Evolutionary conservation across 2,797 vertebrate genomes (phyloP).

Genomic region (Enteromius trimaculatus): DNA sequence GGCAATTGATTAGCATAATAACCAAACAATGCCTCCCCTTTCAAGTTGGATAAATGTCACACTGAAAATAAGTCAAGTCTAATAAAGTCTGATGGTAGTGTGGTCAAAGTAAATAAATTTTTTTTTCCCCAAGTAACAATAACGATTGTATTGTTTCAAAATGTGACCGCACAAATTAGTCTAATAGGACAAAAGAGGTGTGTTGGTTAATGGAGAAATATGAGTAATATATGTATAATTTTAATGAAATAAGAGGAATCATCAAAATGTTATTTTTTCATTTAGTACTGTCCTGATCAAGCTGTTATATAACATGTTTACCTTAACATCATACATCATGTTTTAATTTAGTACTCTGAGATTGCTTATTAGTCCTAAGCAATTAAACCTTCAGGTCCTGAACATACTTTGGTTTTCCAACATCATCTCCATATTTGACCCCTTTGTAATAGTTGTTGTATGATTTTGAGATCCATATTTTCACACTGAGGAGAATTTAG

Average conservation of each 20-base stretch:
- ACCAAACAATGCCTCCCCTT: constrained; percentile 45
- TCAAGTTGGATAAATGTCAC: constrained; percentile 28
- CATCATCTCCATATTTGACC: neutral
- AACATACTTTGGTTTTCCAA: neutral
- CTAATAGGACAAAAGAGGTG: neutral
- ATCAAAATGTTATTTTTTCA: neutral
- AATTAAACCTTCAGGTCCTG: neutral
- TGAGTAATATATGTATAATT: neutral
- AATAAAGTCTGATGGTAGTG: constrained; percentile 39
- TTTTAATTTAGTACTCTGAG: neutral
- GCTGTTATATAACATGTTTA: neutral
- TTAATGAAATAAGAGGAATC: neutral
- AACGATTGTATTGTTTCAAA: neutral
- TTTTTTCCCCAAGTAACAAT: neutral
- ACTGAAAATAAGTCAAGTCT: constrained; percentile 31
- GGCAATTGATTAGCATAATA: constrained; percentile 33
- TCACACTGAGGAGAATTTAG: too few species aligned
- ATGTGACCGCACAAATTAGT: neutral
- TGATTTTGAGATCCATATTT: neutral
- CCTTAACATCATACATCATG: too few species aligned
- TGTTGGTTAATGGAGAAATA: neutral
- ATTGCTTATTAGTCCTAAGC: neutral
- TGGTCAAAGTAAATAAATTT: constrained; percentile 39
- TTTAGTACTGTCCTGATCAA: neutral
- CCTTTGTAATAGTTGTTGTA: neutral